Base-by-base conservation (phyloP, 2,797 vertebrate genomes). In the Melanotaenia parkinsoni region DNA sequence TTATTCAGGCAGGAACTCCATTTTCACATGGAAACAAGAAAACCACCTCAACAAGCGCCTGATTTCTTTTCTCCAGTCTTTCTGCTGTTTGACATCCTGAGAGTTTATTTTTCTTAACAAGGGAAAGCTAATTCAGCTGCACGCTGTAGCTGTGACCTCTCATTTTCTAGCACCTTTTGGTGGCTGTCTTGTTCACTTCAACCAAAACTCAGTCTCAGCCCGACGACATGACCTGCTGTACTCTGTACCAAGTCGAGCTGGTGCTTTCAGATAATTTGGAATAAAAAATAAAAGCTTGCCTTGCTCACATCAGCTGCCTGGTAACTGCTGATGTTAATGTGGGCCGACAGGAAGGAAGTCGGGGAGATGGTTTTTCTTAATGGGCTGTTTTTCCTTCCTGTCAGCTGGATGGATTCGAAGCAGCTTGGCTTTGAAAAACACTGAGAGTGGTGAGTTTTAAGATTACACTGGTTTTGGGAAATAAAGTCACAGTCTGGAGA, bases 241-340 rank as follows among this genome's bases (percentile, higher is more conserved):
- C 6, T 14, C 26, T 2, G 18, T 45, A 50, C 18, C 6, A 50
- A 50, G 45, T 4, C 1, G 28, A n/a, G 26, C 5, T 10, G 22
- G 0, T 22, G 5, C 14, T 1, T n/a, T n/a, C 1, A 51, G 13
- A 8, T 26, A 32, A 5, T 24, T n/a, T 22, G 18, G 33, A 30
- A 30, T 30, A 32, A 20, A 47, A 20, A 32, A 26, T 5, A 4
- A 24, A 47, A 26, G 22, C 9, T 37, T 51, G 4, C 24, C 8
- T 28, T 13, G 22, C 8, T 13, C 40, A 18, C 20, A 1, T 56
- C 1, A 14, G 9, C 67, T 75, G 67, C 72, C 72, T 45, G 56
- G 84, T 60, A 59, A 84, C 78, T 45, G 2, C 4, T 84, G 75
- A 86, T 75, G 70, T 79, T 79, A 72, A 57, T 0, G 13, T 0